A percentile compares a stretch with the other conserved stretches of the same genome.
These are phyloP conservation scores for Malacosoma neustria DNA, from an alignment of 2,888 invertebrate species.

Conservation along the genomic window DNA sequence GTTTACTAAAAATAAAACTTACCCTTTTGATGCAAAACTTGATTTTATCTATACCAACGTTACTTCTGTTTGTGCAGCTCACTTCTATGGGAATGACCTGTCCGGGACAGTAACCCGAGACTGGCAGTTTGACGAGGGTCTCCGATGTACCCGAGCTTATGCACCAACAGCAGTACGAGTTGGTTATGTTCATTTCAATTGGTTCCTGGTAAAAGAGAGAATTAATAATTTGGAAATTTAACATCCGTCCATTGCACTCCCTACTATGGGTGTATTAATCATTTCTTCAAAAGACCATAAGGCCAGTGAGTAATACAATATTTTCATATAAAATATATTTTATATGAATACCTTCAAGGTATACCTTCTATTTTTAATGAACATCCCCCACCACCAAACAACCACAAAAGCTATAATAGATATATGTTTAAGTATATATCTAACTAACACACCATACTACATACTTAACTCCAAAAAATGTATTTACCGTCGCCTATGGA, in stretches of 20 bases:
- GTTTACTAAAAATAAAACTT: too few relatives aligned
- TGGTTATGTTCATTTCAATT: slow-evolving; percentile 76
- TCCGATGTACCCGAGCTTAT: slow-evolving; percentile 35
- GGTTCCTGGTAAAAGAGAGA: slow-evolving; percentile 65
- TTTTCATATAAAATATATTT: too few relatives aligned
- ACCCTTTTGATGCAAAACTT: slow-evolving; percentile 75
- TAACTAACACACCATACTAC: too few relatives aligned
- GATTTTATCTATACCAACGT: slow-evolving; percentile 75
- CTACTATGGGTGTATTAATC: neutral
- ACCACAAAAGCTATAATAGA: too few relatives aligned
- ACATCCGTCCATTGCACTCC: neutral
- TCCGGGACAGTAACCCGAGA: slow-evolving; percentile 81
- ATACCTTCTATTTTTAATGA: too few relatives aligned
- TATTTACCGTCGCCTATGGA: too few relatives aligned
- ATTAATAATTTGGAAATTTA: neutral
- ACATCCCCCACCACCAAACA: too few relatives aligned
- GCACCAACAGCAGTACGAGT: slow-evolving; percentile 77
- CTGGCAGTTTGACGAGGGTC: slow-evolving; percentile 66
- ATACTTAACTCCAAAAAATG: too few relatives aligned
- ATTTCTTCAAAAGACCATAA: neutral
- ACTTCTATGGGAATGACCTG: slow-evolving; percentile 81
- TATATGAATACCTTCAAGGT: too few relatives aligned
- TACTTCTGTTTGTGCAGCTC: slow-evolving; percentile 81
- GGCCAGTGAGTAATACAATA: too few relatives aligned
- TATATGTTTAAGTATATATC: too few relatives aligned